Evolutionary conservation across 1,140 invertebrate species (phyloP), one percentile per base, ranked within the genome.

Genomic region (Oncopodura yosiiana): DNA sequence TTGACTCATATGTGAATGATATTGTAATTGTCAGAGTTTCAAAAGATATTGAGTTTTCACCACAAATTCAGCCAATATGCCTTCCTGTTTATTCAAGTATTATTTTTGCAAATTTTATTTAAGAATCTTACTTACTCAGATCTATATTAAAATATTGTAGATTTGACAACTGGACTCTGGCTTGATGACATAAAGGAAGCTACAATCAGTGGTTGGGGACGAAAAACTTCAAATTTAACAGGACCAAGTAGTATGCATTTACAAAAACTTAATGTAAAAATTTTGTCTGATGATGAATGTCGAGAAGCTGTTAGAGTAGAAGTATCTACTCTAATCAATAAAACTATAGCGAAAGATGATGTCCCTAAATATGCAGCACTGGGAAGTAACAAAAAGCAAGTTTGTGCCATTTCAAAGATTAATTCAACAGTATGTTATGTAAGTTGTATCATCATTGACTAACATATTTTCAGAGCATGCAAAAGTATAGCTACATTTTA

Each of bases 381-480:
- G 36, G 53, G 56, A 41, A 36, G 29, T 27, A 38, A 45, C 24
- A 46, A 49, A 8, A 49, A 39, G 3, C 61, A 62, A n/a, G 19
- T 62, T 30, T 62, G 61, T 56, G 61, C 56, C 12, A 46, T 59
- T 9, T 38, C 61, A 2, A 43, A 49, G 29, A 52, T 18, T n/a
- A 49, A 52, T 30, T 51, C 61, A 0, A 56, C 56, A 3, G 61
- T 62, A 37, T 62, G 61, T 24, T 58, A 55, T 44, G 61, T 62
- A 44, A 61, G 54, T 36, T 24, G 14, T 9, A 14, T 23, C 24
- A 34, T 21, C 19, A 11, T 49, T 16, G 38, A 4, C 32, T 26
- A 24, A 49, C 30, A 32, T 29, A 23, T 29, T 36, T 23, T 49
- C 46, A 24, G 46, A 32, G 34, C 12, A 24, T 19, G 18, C 8